Evolutionary conservation across 2,888 invertebrate species (phyloP).

Genomic region (Meandrusa payeni): DNA sequence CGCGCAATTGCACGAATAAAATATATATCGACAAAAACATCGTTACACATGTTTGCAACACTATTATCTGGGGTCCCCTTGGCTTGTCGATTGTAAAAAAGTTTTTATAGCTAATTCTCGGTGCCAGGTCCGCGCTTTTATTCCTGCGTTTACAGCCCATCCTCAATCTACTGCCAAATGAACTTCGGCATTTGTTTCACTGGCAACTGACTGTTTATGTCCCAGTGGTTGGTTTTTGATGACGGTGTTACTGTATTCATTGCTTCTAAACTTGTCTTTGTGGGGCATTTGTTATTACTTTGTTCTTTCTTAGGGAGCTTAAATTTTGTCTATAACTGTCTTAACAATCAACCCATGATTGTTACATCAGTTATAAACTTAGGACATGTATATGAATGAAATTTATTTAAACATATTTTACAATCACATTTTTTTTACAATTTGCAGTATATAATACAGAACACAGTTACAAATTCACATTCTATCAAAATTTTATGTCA

Average conservation of each 20-base stretch:
- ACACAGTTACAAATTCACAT: no score
- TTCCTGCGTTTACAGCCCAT: conserved; percentile 40
- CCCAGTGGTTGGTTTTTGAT: conserved; percentile 37
- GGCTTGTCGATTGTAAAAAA: conserved; percentile 65
- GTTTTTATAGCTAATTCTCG: conserved; percentile 75
- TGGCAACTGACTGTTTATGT: conserved; percentile 50
- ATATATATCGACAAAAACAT: conserved; percentile 20
- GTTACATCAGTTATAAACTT: no score
- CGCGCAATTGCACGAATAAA: no score
- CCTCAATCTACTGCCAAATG: conserved; percentile 60
- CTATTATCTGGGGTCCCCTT: conserved; percentile 33
- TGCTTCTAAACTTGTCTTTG: conserved; percentile 10
- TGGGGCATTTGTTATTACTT: conserved; percentile 15
- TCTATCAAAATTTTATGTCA: no score
- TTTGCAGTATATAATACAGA: no score
- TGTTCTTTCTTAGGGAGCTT: no score
- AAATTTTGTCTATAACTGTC: no score
- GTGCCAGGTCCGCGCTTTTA: conserved; percentile 24
- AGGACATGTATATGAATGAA: no score
- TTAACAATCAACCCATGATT: no score
- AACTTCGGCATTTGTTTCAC: conserved; percentile 57
- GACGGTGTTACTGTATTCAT: conserved; percentile 31
- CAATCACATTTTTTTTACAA: no score
- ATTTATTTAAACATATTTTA: no score
- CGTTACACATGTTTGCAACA: conserved; percentile 29